Evolutionary conservation across 2,888 invertebrate genomes (phyloP).

Genomic region (Melanargia galathea): DNA sequence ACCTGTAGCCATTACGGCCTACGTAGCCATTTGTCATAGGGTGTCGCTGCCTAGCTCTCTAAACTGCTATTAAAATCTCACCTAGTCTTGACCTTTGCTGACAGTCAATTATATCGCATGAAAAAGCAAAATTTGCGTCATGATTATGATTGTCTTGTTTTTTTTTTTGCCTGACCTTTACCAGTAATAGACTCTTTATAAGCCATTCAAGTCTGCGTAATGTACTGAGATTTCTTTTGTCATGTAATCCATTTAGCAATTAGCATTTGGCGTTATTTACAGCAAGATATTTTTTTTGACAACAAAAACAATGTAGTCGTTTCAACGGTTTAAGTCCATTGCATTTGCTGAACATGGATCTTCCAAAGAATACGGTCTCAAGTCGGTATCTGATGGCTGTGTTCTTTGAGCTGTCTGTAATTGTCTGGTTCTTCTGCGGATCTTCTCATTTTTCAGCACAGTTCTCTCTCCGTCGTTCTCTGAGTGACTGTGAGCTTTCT

Average conservation of each 20-base stretch:
- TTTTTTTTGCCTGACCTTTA: slow-evolving; percentile 11
- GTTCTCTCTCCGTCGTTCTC: not conserved
- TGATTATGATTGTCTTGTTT: not conserved
- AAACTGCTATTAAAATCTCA: slow-evolving; percentile 5
- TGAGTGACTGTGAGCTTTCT: not conserved
- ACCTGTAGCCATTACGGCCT: too few relatives aligned
- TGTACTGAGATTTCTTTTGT: not conserved
- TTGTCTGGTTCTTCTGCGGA: not conserved
- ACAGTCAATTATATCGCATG: slow-evolving; percentile 9
- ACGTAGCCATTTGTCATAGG: too few relatives aligned
- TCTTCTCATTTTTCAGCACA: not conserved
- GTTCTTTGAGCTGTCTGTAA: too few relatives aligned
- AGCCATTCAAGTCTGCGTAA: not conserved
- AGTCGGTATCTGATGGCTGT: not conserved
- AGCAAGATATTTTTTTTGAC: not conserved
- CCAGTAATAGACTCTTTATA: not conserved
- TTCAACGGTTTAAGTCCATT: too few relatives aligned
- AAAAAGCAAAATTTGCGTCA: not conserved
- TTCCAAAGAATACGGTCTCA: too few relatives aligned
- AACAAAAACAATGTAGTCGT: too few relatives aligned
- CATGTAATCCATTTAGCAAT: not conserved
- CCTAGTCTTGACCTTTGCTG: slow-evolving; percentile 11
- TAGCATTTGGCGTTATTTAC: too few relatives aligned
- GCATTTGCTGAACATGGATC: too few relatives aligned
- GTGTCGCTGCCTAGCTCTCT: not conserved